Percentiles rank a stretch among this genome's conserved stretches.
phyloP scores from a whole-genome alignment of 2,113 vertebrate species.

The Ptilorrhoa leucosticta region DNA sequence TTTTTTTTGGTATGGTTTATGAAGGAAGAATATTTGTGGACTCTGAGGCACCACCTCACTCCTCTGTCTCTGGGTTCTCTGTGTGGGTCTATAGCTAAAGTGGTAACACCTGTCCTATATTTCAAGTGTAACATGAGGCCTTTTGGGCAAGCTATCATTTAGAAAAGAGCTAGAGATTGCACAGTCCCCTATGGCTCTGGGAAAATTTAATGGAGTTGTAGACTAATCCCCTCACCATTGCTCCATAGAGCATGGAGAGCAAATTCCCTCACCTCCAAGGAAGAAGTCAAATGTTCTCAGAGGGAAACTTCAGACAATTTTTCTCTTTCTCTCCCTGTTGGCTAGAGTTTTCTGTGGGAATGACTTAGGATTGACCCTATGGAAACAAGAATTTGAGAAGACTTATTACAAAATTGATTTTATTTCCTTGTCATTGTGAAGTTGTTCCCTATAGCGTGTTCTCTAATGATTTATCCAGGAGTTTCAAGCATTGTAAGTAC shows the following conservation, averaged over 20 bases:
- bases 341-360: neutral
- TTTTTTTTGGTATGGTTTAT: neutral
- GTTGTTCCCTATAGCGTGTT: conserved; percentile 5
- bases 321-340: neutral
- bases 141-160: conserved; percentile 4
- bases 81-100: neutral
- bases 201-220: conserved; percentile 27
- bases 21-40: neutral
- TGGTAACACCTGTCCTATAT: neutral
- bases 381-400: conserved; percentile 39
- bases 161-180: conserved; percentile 3
- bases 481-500: conserved; percentile 7
- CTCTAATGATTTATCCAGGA: conserved; percentile 43
- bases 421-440: conserved; percentile 1
- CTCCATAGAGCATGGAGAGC: neutral
- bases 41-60: neutral
- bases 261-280: neutral
- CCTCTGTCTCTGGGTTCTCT: neutral
- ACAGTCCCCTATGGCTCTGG: neutral
- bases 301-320: neutral
- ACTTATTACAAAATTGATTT: conserved; percentile 29
- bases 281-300: conserved; percentile 4
- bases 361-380: conserved; percentile 1
- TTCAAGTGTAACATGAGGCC: neutral
- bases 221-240: neutral